Conservation (phyloP, 2,797 vertebrate species). For the Melanotaenia parkinsoni region DNA sequence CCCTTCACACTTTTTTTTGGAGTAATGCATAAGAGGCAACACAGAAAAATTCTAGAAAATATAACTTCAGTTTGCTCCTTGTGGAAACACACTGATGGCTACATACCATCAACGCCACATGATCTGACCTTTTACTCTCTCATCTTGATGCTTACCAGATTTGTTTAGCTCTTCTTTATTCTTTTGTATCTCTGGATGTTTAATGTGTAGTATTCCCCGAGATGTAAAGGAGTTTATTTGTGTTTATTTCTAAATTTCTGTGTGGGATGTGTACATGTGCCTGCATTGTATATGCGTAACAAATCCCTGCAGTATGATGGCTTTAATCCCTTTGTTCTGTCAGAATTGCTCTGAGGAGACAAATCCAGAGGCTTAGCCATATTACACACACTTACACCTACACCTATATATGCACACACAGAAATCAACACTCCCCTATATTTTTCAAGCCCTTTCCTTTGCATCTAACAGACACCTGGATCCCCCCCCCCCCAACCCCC, state of each 20-base stretch:
- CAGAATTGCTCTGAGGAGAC: slow-evolving; percentile 63
- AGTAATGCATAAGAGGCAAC: neutral
- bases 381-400: slow-evolving; percentile 66
- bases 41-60: neutral
- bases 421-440: slow-evolving; percentile 25
- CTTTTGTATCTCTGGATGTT: neutral
- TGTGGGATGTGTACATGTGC: slow-evolving; percentile 6
- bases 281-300: slow-evolving; percentile 30
- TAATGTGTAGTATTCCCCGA: neutral
- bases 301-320: slow-evolving; percentile 67
- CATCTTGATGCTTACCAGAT: neutral
- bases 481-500: neutral
- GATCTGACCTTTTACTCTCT: neutral
- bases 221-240: slow-evolving; percentile 10
- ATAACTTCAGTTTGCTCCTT: neutral
- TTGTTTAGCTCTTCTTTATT: neutral
- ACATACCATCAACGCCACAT: neutral
- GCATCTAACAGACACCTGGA: slow-evolving; percentile 38
- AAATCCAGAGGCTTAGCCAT: slow-evolving; percentile 72
- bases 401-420: slow-evolving; percentile 11
- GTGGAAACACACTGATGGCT: neutral
- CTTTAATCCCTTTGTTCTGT: slow-evolving; percentile 68
- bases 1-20: neutral
- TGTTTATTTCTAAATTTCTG: slow-evolving; percentile 13
- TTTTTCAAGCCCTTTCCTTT: slow-evolving; percentile 37